Base-by-base conservation (phyloP, 2,797 vertebrate species). In the Lophotriccus pileatus region DNA sequence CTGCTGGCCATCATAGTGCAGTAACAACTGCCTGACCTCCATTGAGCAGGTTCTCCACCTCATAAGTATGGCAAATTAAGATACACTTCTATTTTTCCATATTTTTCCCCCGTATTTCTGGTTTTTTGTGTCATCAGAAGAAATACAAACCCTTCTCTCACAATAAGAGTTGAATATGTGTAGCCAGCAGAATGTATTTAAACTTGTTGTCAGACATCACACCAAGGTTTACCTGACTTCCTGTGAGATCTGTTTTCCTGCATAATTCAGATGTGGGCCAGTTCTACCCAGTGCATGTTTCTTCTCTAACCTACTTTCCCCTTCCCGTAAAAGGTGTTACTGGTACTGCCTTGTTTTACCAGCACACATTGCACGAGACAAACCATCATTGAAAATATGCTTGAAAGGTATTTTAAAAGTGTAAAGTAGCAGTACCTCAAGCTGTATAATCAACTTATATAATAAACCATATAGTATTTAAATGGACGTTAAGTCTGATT, bases 281-380 rank as follows among this genome's bases (percentile, higher is more conserved):
- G 17, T 95, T 94, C 78, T 94, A 94, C 96, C 96, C 97, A 95
- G 92, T 97, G 95, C 93, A 75, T 93, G 84, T 67, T 83, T 97
- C 96, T 97, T 80, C 56, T 97, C 95, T 98, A 98, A 98, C 98
- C 98, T 98, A 98, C 98, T 98, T 98, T 98, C 92, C 97, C 94
- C 96, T 98, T 98, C 97, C 97, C 13, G 96, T 98, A 97, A 98
- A 95, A 80, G 90, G 72, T 95, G 84, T 97, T 97, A 95, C 96
- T 96, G 96, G 88, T 96, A 96, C 89, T 94, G 92, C 91, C 88
- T 96, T 91, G 56, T 91, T 96, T 97, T 98, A 96, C 96, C 95
- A 97, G 95, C 94, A 97, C 77, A 63, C 20, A 5, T 93, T 95
- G 92, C 94, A 90, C 52, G 94, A 96, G 92, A 85, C 90, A 95